Conservation (phyloP, 2,113 vertebrate species). For the Aegotheles bennettii region DNA sequence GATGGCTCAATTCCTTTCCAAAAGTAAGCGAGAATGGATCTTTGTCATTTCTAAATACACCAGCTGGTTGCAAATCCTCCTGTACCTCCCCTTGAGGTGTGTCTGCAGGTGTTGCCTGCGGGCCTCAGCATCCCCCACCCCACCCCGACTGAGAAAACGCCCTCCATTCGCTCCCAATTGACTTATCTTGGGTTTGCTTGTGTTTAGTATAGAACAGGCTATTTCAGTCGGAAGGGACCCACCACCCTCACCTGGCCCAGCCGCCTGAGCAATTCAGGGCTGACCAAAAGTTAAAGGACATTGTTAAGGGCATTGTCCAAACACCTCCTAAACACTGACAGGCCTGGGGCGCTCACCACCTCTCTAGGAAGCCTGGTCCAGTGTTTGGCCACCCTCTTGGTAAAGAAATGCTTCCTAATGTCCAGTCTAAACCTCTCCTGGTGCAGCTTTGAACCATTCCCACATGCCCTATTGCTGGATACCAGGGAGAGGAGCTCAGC, state of each 20-base stretch:
- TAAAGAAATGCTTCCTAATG: accelerated
- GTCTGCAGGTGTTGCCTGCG: accelerated
- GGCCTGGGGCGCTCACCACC: background rate
- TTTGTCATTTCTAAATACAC: background rate
- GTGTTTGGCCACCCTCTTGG: background rate
- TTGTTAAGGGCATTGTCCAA: background rate
- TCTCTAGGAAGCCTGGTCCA: background rate
- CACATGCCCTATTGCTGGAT: no score
- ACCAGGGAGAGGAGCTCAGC: background rate
- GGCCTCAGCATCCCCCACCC: background rate
- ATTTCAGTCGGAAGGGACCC: background rate
- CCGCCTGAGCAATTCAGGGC: no score
- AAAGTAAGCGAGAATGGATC: background rate
- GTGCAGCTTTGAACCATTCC: background rate
- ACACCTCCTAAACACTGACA: background rate
- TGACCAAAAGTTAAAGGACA: background rate
- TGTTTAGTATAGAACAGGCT: background rate
- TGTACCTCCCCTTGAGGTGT: background rate
- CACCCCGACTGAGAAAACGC: background rate
- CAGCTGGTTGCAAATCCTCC: background rate
- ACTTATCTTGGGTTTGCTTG: background rate
- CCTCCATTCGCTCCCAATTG: background rate
- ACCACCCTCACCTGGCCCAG: accelerated
- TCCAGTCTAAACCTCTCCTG: background rate
- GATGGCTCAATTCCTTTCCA: background rate